Base-by-base conservation (phyloP, 2,888 invertebrate genomes). In the Scaptomyza parva region DNA sequence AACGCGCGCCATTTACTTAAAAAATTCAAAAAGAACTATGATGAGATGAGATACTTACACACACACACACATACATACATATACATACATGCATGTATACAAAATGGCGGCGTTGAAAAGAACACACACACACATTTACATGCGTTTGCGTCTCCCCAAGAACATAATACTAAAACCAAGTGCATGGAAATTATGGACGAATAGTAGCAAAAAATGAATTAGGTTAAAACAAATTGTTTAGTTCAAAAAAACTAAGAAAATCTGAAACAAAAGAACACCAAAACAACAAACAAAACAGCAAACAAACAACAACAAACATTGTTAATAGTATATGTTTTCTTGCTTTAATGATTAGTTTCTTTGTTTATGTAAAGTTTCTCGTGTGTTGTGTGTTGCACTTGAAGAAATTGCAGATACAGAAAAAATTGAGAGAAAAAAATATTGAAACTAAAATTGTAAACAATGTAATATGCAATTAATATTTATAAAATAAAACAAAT, bases 81-180 rank as follows among this genome's bases (percentile, higher is more conserved):
- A 50, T 12, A 47, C 26, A 62, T 48, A 58, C 55, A 76, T 58
- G 26, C n/a, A n/a, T n/a, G n/a, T n/a, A n/a, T 45, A 70, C 52
- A 72, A 83, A 77, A 83, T 72, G 84, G 78, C 70, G 63, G 44
- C 80, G 86, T 86, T 79, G 17, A 79, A 88, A 82, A 86, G 80
- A 65, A 14, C 9, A 48, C 47, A 61, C 35, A 17, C 22, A 67
- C 18, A 51, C 20, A 58, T 22, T 76, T 86, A 75, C 81, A 81
- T 86, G 87, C 81, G 84, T 81, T 81, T 86, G 81, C 78, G 78
- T 67, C 37, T 35, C 39, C 37, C 39, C 39, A 48, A 54, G 33
- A 28, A 9, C 28, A 28, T 26, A 39, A 44, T n/a, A 53, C 45
- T 20, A 59, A 51, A 57, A 58, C 50, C 43, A 66, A 65, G 48